Conservation (phyloP, 1,140 invertebrate species). For the Listronotus oregonensis region DNA sequence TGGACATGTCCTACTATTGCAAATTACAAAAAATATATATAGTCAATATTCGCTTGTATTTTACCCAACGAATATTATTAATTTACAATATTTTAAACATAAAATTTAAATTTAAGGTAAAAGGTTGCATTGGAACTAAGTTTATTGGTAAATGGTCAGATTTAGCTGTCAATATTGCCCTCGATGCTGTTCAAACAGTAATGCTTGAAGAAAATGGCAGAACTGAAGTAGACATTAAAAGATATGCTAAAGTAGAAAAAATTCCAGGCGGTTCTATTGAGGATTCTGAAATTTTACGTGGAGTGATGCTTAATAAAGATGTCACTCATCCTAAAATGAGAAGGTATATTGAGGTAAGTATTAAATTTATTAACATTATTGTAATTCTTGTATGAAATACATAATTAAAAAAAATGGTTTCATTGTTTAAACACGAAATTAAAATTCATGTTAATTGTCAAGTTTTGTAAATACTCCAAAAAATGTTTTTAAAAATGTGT, state of each 20-base stretch:
- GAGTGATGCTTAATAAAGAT: slow-evolving; percentile 99
- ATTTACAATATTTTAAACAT: no score
- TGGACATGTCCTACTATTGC: no score
- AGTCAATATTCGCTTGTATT: no score
- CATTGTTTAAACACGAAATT: no score
- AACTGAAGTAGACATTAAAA: slow-evolving; percentile 96
- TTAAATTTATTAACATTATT: not conserved
- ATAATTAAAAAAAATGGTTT: no score
- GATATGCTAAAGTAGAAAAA: slow-evolving; percentile 97
- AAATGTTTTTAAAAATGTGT: no score
- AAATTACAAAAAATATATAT: no score
- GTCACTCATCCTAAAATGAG: slow-evolving; percentile 98
- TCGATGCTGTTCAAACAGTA: slow-evolving; percentile 94
- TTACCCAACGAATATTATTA: no score
- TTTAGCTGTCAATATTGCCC: slow-evolving; percentile 91
- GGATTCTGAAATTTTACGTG: slow-evolving; percentile 91
- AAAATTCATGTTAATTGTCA: no score
- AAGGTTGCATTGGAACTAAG: slow-evolving; percentile 97
- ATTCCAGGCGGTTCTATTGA: slow-evolving; percentile 96
- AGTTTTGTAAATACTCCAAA: no score
- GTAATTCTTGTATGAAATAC: no score
- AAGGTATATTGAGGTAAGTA: slow-evolving; percentile 76
- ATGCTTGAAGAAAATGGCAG: slow-evolving; percentile 86
- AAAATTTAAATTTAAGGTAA: slow-evolving; percentile 60
- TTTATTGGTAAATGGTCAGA: slow-evolving; percentile 95